These are phyloP conservation scores for Eonycteris spelaea DNA, from an alignment of 2,113 vertebrate genomes.

Conservation along the genomic window DNA sequence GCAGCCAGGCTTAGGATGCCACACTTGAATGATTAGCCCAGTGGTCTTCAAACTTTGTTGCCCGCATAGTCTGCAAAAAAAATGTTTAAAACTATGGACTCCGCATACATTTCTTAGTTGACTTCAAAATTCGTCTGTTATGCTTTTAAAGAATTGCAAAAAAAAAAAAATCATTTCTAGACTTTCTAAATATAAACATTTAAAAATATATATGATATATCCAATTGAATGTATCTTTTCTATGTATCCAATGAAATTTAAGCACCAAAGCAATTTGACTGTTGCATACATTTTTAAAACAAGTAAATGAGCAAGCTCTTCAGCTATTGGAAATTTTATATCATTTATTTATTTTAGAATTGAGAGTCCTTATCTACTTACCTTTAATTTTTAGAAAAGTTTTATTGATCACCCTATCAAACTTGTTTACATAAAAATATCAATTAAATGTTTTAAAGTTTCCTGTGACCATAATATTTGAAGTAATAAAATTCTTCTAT, in stretches of 20 bases:
- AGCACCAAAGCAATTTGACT: neutral
- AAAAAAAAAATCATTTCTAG: neutral
- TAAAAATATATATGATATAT: neutral
- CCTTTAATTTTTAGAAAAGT: neutral
- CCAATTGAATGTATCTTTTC: neutral
- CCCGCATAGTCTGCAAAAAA: neutral
- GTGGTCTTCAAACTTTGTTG: neutral
- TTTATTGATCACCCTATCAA: slow-evolving; percentile 27
- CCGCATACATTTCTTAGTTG: neutral
- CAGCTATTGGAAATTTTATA: neutral
- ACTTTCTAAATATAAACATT: slow-evolving; percentile 6
- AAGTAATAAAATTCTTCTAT: slow-evolving; percentile 1
- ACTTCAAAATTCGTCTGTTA: neutral
- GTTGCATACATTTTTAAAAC: neutral
- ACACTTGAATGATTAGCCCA: neutral
- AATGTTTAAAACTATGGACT: neutral
- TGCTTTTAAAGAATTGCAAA: slow-evolving; percentile 8
- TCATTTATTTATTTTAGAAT: neutral
- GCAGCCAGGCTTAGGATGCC: neutral
- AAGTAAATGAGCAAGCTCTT: neutral
- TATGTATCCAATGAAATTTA: neutral
- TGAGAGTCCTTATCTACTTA: neutral
- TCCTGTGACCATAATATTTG: neutral
- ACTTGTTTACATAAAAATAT: neutral
- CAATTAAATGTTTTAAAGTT: neutral